Percentiles rank a stretch among this genome's conserved stretches.
phyloP scores from a whole-genome alignment of 2,113 vertebrate species.

The Onychorhynchus coronatus region DNA sequence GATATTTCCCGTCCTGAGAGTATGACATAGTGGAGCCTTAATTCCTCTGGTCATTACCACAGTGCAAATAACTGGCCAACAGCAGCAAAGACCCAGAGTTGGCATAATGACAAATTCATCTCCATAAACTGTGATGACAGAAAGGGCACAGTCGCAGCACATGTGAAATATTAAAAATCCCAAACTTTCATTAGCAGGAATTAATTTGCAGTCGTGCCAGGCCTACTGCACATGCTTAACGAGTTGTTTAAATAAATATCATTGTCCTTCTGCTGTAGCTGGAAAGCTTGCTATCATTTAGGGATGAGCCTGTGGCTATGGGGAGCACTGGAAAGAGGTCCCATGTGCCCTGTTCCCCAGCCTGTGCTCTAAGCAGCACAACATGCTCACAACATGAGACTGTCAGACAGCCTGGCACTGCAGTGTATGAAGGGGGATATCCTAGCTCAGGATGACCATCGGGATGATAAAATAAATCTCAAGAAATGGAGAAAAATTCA shows the following conservation, averaged over 20 bases:
- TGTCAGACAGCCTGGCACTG: neutral
- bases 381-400: neutral
- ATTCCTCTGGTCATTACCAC: neutral
- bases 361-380: neutral
- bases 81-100: neutral
- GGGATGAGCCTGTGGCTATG: neutral
- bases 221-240: neutral
- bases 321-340: neutral
- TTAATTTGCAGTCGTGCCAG: neutral
- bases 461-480: neutral
- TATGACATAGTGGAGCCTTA: neutral
- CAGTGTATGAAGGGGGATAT: neutral
- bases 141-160: neutral
- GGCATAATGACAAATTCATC: neutral
- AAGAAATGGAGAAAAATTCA: neutral
- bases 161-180: neutral
- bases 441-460: neutral
- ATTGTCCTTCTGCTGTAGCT: neutral
- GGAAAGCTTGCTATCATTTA: neutral
- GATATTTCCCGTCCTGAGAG: neutral
- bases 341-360: rapidly evolving
- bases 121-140: neutral
- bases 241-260: neutral
- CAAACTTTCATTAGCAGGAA: constrained; percentile 13
- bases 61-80: neutral